Evolutionary conservation across 2,113 vertebrate genomes (phyloP).

Genomic region (Sander vitreus): DNA sequence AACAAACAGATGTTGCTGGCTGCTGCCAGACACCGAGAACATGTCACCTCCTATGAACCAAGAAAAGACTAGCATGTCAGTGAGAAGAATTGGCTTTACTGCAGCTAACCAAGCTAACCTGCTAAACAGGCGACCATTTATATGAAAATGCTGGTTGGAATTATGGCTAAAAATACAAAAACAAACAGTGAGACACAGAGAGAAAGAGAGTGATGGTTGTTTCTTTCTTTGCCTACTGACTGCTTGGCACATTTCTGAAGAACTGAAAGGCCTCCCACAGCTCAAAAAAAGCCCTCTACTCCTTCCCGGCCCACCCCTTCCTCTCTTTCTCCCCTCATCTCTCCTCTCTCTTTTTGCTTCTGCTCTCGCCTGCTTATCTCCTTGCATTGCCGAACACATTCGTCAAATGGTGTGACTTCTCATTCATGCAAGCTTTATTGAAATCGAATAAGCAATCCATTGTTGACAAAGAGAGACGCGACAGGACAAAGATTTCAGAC

Average conservation of each 20-base stretch:
- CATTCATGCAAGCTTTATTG: slow-evolving; percentile 66
- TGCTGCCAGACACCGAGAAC: slow-evolving; percentile 18
- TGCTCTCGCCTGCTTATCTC: slow-evolving; percentile 58
- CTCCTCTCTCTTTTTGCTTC: slow-evolving; percentile 10
- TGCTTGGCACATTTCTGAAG: slow-evolving; percentile 61
- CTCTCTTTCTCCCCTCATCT: background rate
- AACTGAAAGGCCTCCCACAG: slow-evolving; percentile 61
- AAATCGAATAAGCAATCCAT: slow-evolving; percentile 71
- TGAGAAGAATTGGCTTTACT: background rate
- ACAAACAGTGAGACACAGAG: background rate
- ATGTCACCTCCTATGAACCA: slow-evolving; percentile 32
- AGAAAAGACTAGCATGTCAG: slow-evolving; percentile 20
- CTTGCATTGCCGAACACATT: slow-evolving; percentile 53
- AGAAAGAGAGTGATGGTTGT: slow-evolving; percentile 36
- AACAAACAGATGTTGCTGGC: slow-evolving; percentile 23
- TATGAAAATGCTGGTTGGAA: slow-evolving; percentile 24
- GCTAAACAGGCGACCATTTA: slow-evolving; percentile 16
- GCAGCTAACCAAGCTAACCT: slow-evolving; percentile 13
- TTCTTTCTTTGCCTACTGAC: slow-evolving; percentile 54
- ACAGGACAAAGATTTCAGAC: slow-evolving; percentile 53
- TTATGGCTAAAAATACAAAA: slow-evolving; percentile 44
- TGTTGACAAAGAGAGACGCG: slow-evolving; percentile 64
- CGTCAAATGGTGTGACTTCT: slow-evolving; percentile 66
- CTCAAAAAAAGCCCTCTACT: slow-evolving; percentile 27
- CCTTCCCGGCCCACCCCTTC: slow-evolving; percentile 24